phyloP scores from a whole-genome alignment of 2,888 invertebrate genomes.

The Acrobasis suavella region DNA sequence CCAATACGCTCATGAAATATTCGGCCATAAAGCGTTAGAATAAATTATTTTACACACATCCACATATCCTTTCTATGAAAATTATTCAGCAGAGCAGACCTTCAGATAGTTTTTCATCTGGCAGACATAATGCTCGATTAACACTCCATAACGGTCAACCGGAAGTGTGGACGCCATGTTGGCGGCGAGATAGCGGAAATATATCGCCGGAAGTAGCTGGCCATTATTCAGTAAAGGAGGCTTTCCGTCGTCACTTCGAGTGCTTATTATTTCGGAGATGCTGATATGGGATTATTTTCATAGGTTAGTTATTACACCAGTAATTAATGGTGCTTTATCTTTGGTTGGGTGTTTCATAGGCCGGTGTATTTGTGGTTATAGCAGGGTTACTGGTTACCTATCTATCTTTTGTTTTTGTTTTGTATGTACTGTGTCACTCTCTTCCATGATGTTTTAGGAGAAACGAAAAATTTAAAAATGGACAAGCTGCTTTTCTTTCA shows the following conservation, averaged over 20 bases:
- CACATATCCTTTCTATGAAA: constrained; percentile 44
- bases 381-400: background rate
- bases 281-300: constrained; percentile 31
- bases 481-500: too few relatives aligned
- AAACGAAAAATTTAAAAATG: too few relatives aligned
- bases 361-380: background rate
- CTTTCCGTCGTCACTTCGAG: constrained; percentile 72
- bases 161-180: constrained; percentile 74
- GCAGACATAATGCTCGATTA: constrained; percentile 78
- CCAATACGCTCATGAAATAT: background rate
- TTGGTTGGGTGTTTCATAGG: constrained; percentile 19
- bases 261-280: constrained; percentile 62
- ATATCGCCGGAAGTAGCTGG: constrained; percentile 76
- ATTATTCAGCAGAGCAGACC: constrained; percentile 50
- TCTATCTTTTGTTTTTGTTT: background rate
- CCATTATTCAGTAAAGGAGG: constrained; percentile 78
- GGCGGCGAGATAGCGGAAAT: constrained; percentile 79
- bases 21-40: background rate
- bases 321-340: constrained; percentile 32
- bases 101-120: constrained; percentile 73
- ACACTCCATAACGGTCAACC: constrained; percentile 79
- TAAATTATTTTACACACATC: constrained; percentile 22
- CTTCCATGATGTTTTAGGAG: too few relatives aligned
- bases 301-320: constrained; percentile 15
- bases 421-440: too few relatives aligned